Evolutionary conservation across 2,797 vertebrate species (phyloP).

Genomic region (Gephyroberyx darwinii): DNA sequence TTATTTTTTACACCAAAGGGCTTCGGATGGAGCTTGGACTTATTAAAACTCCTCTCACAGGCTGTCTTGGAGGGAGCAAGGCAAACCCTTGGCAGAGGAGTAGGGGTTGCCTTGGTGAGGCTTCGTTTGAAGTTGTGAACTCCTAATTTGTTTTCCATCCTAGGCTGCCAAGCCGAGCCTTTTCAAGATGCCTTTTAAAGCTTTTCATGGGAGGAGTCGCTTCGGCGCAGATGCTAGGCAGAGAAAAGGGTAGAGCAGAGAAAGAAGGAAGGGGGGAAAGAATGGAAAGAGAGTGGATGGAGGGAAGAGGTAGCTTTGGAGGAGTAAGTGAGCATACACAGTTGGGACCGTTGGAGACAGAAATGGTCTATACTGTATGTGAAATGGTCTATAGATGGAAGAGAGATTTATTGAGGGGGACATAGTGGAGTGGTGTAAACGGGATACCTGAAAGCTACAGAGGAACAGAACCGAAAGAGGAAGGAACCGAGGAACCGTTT

Average conservation of each 20-base stretch:
- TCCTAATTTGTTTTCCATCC: conserved; percentile 73
- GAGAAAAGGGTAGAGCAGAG: conserved; percentile 17
- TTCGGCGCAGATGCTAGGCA: conserved; percentile 32
- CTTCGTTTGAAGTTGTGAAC: conserved; percentile 68
- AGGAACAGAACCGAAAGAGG: conserved; percentile 2
- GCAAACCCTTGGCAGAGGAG: conserved; percentile 60
- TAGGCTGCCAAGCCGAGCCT: conserved; percentile 56
- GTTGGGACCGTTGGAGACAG: not conserved
- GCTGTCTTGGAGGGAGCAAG: conserved; percentile 37
- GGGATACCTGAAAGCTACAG: not conserved
- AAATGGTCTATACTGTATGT: not conserved
- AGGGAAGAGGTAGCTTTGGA: not conserved
- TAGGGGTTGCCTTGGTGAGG: conserved; percentile 66
- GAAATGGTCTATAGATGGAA: not conserved
- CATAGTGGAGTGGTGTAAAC: not conserved
- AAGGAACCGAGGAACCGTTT: not conserved
- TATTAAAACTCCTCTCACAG: conserved; percentile 64
- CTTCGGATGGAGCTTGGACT: conserved; percentile 42
- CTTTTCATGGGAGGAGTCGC: conserved; percentile 39
- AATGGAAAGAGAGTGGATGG: not conserved
- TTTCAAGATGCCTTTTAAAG: conserved; percentile 67
- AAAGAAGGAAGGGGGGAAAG: conserved; percentile 9
- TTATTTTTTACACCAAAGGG: conserved; percentile 43
- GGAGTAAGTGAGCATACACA: not conserved
- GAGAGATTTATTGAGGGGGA: not conserved